These are phyloP conservation scores for Hippocampus zosterae DNA, from an alignment of 2,113 vertebrate species.

Conservation along the genomic window DNA sequence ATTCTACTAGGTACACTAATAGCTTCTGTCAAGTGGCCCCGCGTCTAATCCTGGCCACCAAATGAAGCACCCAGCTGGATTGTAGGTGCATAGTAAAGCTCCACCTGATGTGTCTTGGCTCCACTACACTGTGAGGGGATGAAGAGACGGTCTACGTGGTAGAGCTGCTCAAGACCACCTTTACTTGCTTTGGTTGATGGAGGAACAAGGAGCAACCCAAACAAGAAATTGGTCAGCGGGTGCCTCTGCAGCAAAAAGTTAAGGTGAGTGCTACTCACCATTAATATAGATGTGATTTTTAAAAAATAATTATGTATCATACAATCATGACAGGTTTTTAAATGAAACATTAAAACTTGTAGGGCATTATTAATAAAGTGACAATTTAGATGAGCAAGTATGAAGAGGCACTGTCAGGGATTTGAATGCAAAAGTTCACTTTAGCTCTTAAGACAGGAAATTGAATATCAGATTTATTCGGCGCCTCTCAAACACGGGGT, in stretches of 20 bases:
- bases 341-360: not conserved
- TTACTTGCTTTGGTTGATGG: constrained; percentile 18
- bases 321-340: not conserved
- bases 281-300: not conserved
- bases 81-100: constrained; percentile 48
- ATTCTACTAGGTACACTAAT: constrained; percentile 50
- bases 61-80: constrained; percentile 56
- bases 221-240: not conserved
- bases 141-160: constrained; percentile 3
- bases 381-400: not conserved
- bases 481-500: not conserved
- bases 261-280: constrained; percentile 33
- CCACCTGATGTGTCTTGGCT: constrained; percentile 21
- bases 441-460: not conserved
- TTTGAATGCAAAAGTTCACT: not conserved
- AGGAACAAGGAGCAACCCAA: constrained; percentile 7
- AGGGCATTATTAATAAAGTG: not conserved
- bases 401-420: not conserved
- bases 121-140: constrained; percentile 15
- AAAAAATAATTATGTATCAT: too few relatives aligned
- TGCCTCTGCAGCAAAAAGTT: constrained; percentile 8
- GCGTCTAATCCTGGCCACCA: constrained; percentile 56
- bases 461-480: not conserved
- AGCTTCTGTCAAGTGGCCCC: constrained; percentile 42
- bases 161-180: not conserved